Conservation (phyloP, 2,888 invertebrate genomes). For the Agrotis segetum region DNA sequence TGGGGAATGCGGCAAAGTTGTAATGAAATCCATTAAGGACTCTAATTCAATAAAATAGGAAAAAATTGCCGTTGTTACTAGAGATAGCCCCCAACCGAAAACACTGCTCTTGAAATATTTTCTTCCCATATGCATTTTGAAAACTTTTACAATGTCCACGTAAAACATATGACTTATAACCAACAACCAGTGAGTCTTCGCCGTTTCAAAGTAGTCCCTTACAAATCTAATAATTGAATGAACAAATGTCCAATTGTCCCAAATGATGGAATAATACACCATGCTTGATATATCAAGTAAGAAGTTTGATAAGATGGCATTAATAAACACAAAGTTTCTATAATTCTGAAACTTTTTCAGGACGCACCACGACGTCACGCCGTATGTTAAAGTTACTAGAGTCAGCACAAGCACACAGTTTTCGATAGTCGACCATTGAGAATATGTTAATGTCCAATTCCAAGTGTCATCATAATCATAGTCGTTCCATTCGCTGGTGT, state of each 20-base stretch:
- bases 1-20: too few relatives aligned
- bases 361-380: not conserved
- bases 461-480: not conserved
- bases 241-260: too few relatives aligned
- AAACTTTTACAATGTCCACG: not conserved
- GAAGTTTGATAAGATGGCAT: not conserved
- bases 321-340: slow-evolving; percentile 4
- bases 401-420: not conserved
- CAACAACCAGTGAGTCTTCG: not conserved
- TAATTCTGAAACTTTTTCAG: slow-evolving; percentile 1
- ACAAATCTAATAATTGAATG: too few relatives aligned
- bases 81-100: not conserved
- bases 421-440: not conserved
- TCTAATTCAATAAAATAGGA: too few relatives aligned
- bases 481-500: not conserved
- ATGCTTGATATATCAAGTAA: not conserved
- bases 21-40: too few relatives aligned
- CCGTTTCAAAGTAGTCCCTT: not conserved
- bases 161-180: slow-evolving; percentile 5
- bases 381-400: not conserved
- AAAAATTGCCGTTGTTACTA: too few relatives aligned
- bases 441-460: not conserved
- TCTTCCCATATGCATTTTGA: too few relatives aligned
- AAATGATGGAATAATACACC: too few relatives aligned
- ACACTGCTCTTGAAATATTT: not conserved